Conservation (phyloP, 2,888 invertebrate genomes). For the Chrysolina americana region DNA sequence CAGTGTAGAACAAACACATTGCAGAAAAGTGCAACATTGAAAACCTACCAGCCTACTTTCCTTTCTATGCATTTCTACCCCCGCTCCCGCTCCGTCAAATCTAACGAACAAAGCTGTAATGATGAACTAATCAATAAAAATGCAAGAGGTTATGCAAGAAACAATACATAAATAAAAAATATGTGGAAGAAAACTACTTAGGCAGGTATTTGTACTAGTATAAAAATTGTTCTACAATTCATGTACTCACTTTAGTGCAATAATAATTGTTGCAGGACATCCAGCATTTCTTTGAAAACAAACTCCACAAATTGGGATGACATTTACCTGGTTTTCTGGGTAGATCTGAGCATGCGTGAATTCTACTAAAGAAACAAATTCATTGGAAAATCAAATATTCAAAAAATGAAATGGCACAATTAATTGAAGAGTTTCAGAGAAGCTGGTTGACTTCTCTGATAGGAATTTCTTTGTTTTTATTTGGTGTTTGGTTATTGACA, state of each 20-base stretch:
- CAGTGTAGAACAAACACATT: too few relatives aligned
- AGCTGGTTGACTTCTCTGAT: constrained; percentile 83
- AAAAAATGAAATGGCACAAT: constrained; percentile 53
- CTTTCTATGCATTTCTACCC: too few relatives aligned
- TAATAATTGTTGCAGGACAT: constrained; percentile 3
- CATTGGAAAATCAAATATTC: constrained; percentile 4
- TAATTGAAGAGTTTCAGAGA: constrained; percentile 75
- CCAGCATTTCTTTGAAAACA: constrained; percentile 4
- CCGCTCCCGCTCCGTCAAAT: too few relatives aligned
- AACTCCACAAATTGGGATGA: not conserved
- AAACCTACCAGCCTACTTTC: too few relatives aligned
- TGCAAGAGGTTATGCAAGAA: not conserved
- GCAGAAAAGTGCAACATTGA: not conserved
- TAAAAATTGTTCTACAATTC: not conserved
- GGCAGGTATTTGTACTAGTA: not conserved
- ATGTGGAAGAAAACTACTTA: not conserved
- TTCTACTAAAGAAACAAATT: not conserved
- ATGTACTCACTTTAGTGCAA: constrained; percentile 13
- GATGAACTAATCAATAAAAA: constrained; percentile 1
- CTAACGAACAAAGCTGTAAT: too few relatives aligned
- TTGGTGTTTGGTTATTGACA: constrained; percentile 80
- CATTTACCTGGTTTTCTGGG: not conserved
- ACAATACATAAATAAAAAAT: not conserved
- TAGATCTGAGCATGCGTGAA: constrained; percentile 26
- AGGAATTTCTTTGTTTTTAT: constrained; percentile 77